Conservation (phyloP, 2,797 vertebrate genomes). For the Fringilla coelebs region DNA sequence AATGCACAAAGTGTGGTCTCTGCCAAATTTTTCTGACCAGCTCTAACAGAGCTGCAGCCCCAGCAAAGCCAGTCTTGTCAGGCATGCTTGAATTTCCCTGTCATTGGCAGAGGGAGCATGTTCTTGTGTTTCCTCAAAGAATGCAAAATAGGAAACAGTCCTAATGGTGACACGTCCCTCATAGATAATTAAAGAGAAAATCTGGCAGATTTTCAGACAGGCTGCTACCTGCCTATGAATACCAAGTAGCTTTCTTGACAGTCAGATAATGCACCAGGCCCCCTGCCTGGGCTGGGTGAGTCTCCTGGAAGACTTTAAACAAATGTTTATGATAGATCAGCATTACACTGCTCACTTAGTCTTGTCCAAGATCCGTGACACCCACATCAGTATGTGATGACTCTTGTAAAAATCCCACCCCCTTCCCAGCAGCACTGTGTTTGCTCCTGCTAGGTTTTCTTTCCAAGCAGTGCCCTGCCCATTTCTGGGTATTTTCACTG, state of each 20-base stretch:
- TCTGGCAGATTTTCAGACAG: conserved; percentile 27
- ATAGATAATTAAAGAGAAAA: conserved; percentile 26
- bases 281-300: neutral
- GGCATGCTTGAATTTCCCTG: neutral
- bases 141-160: conserved; percentile 3
- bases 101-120: neutral
- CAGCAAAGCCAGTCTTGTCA: neutral
- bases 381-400: neutral
- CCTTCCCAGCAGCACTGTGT: neutral
- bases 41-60: neutral
- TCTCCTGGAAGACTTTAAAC: neutral
- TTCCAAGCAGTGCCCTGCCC: neutral
- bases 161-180: neutral
- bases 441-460: neutral
- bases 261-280: neutral
- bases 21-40: neutral
- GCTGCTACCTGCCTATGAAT: conserved; percentile 23
- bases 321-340: neutral
- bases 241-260: conserved; percentile 21
- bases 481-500: neutral
- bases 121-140: neutral
- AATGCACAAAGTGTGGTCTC: neutral
- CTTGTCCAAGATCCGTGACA: neutral
- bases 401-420: neutral
- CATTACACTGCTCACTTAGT: neutral